phyloP scores from a whole-genome alignment of 2,113 vertebrate genomes.

The Arothron firmamentum region DNA sequence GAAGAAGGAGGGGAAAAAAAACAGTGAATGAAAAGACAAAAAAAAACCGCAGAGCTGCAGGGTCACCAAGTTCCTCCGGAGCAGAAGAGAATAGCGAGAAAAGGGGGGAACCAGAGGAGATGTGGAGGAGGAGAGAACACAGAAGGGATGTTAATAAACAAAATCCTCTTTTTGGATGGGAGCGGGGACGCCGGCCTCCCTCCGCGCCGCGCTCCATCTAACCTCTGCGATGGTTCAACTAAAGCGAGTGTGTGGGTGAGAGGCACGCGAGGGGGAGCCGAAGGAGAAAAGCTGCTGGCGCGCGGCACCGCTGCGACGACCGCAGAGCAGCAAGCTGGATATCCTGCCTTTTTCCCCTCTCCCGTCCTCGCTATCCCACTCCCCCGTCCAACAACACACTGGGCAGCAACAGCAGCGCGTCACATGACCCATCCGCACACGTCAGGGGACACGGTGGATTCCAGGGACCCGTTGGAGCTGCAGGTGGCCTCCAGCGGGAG shows the following conservation, averaged over 20 bases:
- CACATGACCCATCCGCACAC: constrained; percentile 4
- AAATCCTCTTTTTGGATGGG: constrained; percentile 39
- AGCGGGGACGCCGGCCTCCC: constrained; percentile 9
- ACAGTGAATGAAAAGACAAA: constrained; percentile 62
- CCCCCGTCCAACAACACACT: constrained; percentile 5
- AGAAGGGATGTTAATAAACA: constrained; percentile 56
- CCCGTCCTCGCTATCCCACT: not conserved
- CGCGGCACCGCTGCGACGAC: constrained; percentile 14
- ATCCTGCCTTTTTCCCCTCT: constrained; percentile 17
- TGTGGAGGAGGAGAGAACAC: constrained; percentile 8
- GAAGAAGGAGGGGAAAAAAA: not conserved
- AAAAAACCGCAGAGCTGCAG: constrained; percentile 60
- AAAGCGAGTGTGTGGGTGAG: constrained; percentile 3
- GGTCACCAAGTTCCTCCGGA: constrained; percentile 72
- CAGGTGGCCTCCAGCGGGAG: constrained; percentile 20
- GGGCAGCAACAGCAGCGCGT: constrained; percentile 9
- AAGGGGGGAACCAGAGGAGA: not conserved
- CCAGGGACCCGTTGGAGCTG: constrained; percentile 11
- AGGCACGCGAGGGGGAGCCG: constrained; percentile 4
- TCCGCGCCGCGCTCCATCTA: not conserved
- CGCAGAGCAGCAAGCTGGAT: constrained; percentile 36
- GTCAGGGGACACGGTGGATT: constrained; percentile 18
- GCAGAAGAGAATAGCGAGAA: constrained; percentile 37
- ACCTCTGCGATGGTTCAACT: constrained; percentile 13
- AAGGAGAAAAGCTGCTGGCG: constrained; percentile 28